Base-by-base conservation (phyloP, 30 jellyfish, hydroid and myxozoan genomes). In the Aurelia sp. region DNA sequence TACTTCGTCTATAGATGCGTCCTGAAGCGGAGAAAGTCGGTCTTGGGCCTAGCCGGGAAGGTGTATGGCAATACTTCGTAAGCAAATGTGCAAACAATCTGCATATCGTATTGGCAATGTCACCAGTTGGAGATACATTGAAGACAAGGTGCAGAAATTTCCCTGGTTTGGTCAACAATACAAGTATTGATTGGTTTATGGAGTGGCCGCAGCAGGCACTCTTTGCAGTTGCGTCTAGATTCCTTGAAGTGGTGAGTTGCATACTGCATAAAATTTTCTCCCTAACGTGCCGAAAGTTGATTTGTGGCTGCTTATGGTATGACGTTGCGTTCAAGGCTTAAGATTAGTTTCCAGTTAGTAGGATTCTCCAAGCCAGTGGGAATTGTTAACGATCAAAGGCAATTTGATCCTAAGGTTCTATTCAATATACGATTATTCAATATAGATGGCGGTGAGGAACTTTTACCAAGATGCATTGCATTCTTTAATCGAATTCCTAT, bases 131-230 rank as follows among this genome's bases (percentile, higher is more conserved):
- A 13, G 98, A 95, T 51, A 84, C 86, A 18, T 70, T 95, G 88
- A 95, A 95, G 58, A 95, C 97, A 12, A 65, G 99, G 16, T 95
- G 99, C 85, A 81, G 99, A 30, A 95, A 95, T 76, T 95, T 95
- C 77, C 99, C 99, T 13, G 99, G 99, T 4, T 80, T 95, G 72
- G 99, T 95, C n/a, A 95, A 95, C 84, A 95, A 95, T 72, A 95
- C 99, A n/a, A 85, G 98, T 78, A 95, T 95, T 20, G 99, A 95
- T 70, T 95, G 99, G 99, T 95, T 95, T 67, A 89, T 95, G 99
- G 91, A 96, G 15, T 95, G 99, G 99, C 99, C 99, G 30, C 78
- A 88, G 50, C 98, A 95, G 72, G 99, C 99, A 2, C 67, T 95
- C 76, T 86, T 80, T 67, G 99, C 99, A 13, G 99, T 95, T 31